These are phyloP conservation scores for Gadopsis bispinosus DNA, from an alignment of 2,797 vertebrate genomes.

Conservation along the genomic window DNA sequence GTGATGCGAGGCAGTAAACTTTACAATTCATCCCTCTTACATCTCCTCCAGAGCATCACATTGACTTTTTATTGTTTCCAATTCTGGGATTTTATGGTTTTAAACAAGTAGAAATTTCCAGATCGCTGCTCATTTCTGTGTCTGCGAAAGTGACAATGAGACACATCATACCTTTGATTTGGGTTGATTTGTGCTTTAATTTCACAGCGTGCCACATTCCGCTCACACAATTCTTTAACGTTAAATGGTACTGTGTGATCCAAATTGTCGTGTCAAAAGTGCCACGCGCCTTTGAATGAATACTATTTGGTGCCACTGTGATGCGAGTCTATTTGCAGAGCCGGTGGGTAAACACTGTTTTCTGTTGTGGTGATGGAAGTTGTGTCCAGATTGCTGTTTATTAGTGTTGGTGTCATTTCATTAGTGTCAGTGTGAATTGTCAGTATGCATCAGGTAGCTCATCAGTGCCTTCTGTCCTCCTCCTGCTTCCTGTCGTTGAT, in stretches of 20 bases:
- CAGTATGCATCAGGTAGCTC: slow-evolving; percentile 26
- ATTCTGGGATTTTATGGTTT: slow-evolving; percentile 21
- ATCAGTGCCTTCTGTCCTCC: slow-evolving; percentile 30
- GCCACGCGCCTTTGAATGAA: slow-evolving; percentile 18
- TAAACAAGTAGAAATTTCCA: background rate
- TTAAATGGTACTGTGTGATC: slow-evolving; percentile 24
- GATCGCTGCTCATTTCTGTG: background rate
- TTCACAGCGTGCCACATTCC: background rate
- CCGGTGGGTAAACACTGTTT: slow-evolving; percentile 1
- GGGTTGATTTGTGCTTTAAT: slow-evolving; percentile 41
- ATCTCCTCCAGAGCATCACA: slow-evolving; percentile 7
- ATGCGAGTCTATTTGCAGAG: slow-evolving; percentile 37
- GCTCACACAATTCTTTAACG: slow-evolving; percentile 5
- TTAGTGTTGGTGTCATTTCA: slow-evolving; percentile 32
- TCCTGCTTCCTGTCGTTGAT: slow-evolving; percentile 19
- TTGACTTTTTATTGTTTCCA: slow-evolving; percentile 29
- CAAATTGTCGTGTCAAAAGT: slow-evolving; percentile 18
- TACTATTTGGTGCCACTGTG: slow-evolving; percentile 10
- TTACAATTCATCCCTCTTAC: background rate
- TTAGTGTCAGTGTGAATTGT: slow-evolving; percentile 27
- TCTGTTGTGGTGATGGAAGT: slow-evolving; percentile 20
- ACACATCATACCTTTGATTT: slow-evolving; percentile 21
- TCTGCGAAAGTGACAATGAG: slow-evolving; percentile 24
- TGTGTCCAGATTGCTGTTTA: slow-evolving; percentile 30
- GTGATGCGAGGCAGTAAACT: background rate